phyloP scores from a whole-genome alignment of 1,140 invertebrate genomes.

The Rhysida immarginata region DNA sequence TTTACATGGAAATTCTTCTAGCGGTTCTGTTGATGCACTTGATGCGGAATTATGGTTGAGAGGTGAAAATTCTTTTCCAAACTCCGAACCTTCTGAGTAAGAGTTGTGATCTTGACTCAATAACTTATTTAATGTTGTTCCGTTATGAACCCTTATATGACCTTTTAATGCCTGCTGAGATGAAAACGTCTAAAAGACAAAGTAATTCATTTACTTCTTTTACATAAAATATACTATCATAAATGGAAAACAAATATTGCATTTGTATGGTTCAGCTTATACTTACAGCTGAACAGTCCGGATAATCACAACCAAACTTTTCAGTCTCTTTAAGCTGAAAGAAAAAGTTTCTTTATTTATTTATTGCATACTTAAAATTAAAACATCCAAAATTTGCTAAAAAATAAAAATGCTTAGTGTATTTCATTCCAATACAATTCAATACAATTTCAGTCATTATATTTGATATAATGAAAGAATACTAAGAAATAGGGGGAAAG shows the following conservation, averaged over 20 bases:
- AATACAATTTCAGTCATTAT: too few species aligned
- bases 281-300: slow-evolving; percentile 51
- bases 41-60: slow-evolving; percentile 25
- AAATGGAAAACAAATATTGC: slow-evolving; percentile 16
- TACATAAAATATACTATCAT: slow-evolving; percentile 2
- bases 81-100: slow-evolving; percentile 8
- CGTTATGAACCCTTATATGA: slow-evolving; percentile 50
- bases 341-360: too few species aligned
- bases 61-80: slow-evolving; percentile 37
- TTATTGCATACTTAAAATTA: too few species aligned
- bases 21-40: slow-evolving; percentile 15
- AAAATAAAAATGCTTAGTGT: too few species aligned
- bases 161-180: slow-evolving; percentile 60
- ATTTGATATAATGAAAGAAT: too few species aligned
- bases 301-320: slow-evolving; percentile 40
- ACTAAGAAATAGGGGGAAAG: too few species aligned
- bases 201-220: slow-evolving; percentile 17
- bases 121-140: slow-evolving; percentile 5
- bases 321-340: background rate
- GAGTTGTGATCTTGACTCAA: slow-evolving; percentile 9
- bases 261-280: too few species aligned
- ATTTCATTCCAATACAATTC: too few species aligned
- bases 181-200: slow-evolving; percentile 55
- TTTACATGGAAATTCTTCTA: slow-evolving; percentile 69
- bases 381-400: too few species aligned